Evolutionary conservation across 2,797 vertebrate species (phyloP).

Genomic region (Octomys mimax): DNA sequence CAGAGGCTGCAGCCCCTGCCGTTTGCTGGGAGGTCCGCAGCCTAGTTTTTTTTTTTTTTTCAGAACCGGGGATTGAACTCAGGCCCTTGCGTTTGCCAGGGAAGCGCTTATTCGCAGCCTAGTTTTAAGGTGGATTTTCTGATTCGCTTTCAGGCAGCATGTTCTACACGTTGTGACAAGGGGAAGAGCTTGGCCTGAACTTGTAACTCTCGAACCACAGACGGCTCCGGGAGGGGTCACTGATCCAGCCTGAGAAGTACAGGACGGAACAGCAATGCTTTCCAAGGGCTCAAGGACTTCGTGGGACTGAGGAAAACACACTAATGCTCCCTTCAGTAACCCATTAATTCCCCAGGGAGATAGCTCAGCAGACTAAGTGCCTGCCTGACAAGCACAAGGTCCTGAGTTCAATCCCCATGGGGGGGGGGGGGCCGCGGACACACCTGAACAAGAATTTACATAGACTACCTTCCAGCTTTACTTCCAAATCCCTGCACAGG

Average conservation of each 20-base stretch:
- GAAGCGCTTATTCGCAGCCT: too few relatives aligned
- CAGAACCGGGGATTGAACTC: too few relatives aligned
- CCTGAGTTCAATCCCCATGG: too few relatives aligned
- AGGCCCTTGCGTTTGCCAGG: too few relatives aligned
- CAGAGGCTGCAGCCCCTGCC: neutral
- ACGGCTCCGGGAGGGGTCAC: neutral
- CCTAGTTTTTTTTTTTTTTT: too few relatives aligned
- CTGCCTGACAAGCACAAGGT: too few relatives aligned
- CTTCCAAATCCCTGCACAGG: neutral
- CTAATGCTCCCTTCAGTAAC: neutral
- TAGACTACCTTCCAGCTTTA: neutral
- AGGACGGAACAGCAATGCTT: neutral
- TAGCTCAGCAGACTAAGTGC: too few relatives aligned
- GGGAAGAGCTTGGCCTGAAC: neutral
- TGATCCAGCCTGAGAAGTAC: neutral
- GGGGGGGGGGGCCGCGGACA: too few relatives aligned
- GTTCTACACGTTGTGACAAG: neutral
- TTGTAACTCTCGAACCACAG: neutral
- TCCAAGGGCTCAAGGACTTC: neutral
- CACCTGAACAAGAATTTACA: neutral
- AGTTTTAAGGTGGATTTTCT: neutral
- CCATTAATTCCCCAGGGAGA: too few relatives aligned
- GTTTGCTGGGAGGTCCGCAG: neutral
- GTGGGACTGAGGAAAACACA: neutral
- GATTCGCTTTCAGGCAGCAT: neutral